phyloP scores from a whole-genome alignment of 2,888 invertebrate species.

The Hemaris fuciformis region DNA sequence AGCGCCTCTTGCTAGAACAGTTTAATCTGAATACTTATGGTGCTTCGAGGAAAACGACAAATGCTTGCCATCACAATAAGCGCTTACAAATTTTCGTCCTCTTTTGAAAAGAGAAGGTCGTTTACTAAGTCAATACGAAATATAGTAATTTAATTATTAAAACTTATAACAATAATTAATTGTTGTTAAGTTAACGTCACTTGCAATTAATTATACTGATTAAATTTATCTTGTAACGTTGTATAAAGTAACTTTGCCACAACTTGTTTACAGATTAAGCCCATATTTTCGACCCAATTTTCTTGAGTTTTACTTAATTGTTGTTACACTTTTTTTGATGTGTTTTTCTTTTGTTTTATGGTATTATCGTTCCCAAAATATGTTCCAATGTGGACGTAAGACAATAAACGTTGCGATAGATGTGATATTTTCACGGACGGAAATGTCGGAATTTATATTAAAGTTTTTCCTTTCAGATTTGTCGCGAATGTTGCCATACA shows the following conservation, averaged over 20 bases:
- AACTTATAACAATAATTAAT: not conserved
- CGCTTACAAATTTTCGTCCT: no score
- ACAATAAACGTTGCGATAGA: slow-evolving; percentile 19
- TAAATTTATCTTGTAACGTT: not conserved
- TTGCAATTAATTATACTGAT: not conserved
- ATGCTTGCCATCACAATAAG: no score
- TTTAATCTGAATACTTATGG: no score
- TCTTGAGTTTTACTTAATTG: not conserved
- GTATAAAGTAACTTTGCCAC: not conserved
- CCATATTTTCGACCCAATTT: not conserved
- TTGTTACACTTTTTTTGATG: not conserved
- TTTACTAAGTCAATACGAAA: no score
- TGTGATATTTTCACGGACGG: slow-evolving; percentile 17
- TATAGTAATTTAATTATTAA: not conserved
- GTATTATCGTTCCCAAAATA: not conserved
- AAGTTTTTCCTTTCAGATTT: not conserved
- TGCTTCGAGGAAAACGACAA: no score
- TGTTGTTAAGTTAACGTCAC: not conserved
- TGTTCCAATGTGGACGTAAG: not conserved
- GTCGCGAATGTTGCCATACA: not conserved
- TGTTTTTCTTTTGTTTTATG: not conserved
- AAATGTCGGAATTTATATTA: slow-evolving; percentile 30
- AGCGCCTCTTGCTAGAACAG: no score
- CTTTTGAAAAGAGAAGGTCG: no score
- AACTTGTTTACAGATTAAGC: not conserved